These are phyloP conservation scores for Sebastes goodei DNA, from an alignment of 2,797 vertebrate genomes.

Conservation along the genomic window DNA sequence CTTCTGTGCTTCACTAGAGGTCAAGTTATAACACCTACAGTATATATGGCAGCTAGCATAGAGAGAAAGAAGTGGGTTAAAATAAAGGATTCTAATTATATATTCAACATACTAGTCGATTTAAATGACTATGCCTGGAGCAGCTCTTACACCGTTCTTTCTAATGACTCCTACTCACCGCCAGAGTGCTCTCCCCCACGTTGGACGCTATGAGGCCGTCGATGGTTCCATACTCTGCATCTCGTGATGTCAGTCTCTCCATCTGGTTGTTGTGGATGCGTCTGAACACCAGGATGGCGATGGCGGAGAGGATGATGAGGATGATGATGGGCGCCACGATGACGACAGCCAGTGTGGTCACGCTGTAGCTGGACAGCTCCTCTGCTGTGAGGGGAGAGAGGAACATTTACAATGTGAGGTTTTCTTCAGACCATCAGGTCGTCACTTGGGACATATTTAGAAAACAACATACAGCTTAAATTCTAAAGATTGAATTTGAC, in stretches of 20 bases:
- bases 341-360: constrained; percentile 88
- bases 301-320: constrained; percentile 86
- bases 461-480: not conserved
- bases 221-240: constrained; percentile 95
- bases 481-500: not conserved
- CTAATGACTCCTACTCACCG: constrained; percentile 84
- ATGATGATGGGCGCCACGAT: constrained; percentile 88
- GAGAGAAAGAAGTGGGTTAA: not conserved
- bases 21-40: not conserved
- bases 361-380: constrained; percentile 85
- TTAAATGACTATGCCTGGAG: not conserved
- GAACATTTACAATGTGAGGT: not conserved
- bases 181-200: constrained; percentile 96
- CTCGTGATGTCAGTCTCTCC: constrained; percentile 91
- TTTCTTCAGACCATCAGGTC: not conserved
- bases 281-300: constrained; percentile 88
- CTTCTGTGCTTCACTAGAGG: not conserved
- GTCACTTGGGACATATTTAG: not conserved
- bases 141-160: not conserved
- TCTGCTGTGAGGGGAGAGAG: constrained; percentile 71
- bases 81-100: not conserved
- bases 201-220: constrained; percentile 98
- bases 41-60: not conserved
- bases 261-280: constrained; percentile 91
- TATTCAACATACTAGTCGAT: not conserved